A percentile compares a stretch with the other conserved stretches of the same genome.
Conservation (phyloP, 2,113 vertebrate genomes). For the Lutjanus erythropterus region DNA sequence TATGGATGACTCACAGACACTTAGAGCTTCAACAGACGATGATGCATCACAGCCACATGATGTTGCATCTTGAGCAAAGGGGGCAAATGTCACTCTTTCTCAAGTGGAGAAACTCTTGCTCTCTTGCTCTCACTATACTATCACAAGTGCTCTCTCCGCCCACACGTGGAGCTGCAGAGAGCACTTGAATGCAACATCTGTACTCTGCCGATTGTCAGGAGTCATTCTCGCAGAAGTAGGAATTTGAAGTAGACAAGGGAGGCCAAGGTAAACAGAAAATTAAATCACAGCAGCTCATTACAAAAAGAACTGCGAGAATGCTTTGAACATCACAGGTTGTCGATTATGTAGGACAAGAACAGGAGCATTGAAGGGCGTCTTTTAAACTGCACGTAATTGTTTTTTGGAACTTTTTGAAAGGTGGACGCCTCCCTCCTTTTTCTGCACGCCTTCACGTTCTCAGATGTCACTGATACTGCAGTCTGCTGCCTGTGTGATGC, state of each 20-base stretch:
- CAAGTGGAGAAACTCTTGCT: conserved; percentile 16
- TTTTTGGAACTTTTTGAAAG: conserved; percentile 20
- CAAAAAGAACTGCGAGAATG: neutral
- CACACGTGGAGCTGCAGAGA: neutral
- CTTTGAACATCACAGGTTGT: conserved; percentile 11
- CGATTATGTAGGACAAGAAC: neutral
- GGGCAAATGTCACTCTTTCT: conserved; percentile 48
- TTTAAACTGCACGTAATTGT: conserved; percentile 3
- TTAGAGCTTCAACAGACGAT: neutral
- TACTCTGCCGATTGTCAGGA: neutral
- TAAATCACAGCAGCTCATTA: conserved; percentile 17
- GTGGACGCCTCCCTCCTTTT: conserved; percentile 15
- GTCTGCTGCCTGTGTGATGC: conserved; percentile 47
- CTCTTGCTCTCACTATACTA: conserved; percentile 13
- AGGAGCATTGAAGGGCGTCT: neutral
- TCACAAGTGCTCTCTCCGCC: conserved; percentile 2
- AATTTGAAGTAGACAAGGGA: neutral
- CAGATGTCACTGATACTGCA: conserved; percentile 48
- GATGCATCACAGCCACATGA: conserved; percentile 22
- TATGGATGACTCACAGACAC: conserved; percentile 32
- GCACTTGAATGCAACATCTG: neutral
- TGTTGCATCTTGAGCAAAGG: conserved; percentile 33
- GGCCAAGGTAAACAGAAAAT: conserved; percentile 12
- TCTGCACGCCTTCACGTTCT: conserved; percentile 33
- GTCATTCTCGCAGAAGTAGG: neutral